Conservation (phyloP, 2,797 vertebrate species). For the Mico argentatus region DNA sequence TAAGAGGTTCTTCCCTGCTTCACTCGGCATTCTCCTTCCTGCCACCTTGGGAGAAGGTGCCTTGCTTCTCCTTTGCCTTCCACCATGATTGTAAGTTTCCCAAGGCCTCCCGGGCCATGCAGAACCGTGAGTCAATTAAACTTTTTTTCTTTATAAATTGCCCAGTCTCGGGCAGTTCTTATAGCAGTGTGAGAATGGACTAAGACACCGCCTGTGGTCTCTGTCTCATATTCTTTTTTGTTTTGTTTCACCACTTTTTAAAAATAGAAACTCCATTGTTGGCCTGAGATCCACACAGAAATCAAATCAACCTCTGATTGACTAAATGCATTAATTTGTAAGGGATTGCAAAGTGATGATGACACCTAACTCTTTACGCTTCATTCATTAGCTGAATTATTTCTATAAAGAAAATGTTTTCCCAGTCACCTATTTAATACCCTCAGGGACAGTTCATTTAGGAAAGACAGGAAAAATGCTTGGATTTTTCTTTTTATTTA, state of each 20-base stretch:
- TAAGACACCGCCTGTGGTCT: neutral
- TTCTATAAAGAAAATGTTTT: neutral
- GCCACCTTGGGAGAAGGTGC: neutral
- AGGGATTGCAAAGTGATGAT: neutral
- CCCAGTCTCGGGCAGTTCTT: neutral
- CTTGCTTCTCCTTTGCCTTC: neutral
- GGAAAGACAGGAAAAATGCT: neutral
- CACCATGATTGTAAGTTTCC: too few relatives aligned
- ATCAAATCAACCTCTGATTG: neutral
- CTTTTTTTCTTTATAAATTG: neutral
- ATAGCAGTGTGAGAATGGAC: too few relatives aligned
- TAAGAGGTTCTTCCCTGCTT: neutral
- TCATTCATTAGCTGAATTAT: neutral
- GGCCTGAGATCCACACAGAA: neutral
- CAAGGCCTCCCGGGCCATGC: neutral
- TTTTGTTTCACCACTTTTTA: neutral
- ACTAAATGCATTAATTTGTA: neutral
- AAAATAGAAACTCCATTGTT: neutral
- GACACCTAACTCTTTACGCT: neutral
- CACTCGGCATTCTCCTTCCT: neutral
- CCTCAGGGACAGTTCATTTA: neutral
- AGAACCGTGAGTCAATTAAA: neutral
- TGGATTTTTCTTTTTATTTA: neutral
- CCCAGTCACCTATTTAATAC: neutral
- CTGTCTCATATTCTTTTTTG: too few relatives aligned